Conservation (phyloP, 1,140 invertebrate species). For the Philopotamus ludificatus region DNA sequence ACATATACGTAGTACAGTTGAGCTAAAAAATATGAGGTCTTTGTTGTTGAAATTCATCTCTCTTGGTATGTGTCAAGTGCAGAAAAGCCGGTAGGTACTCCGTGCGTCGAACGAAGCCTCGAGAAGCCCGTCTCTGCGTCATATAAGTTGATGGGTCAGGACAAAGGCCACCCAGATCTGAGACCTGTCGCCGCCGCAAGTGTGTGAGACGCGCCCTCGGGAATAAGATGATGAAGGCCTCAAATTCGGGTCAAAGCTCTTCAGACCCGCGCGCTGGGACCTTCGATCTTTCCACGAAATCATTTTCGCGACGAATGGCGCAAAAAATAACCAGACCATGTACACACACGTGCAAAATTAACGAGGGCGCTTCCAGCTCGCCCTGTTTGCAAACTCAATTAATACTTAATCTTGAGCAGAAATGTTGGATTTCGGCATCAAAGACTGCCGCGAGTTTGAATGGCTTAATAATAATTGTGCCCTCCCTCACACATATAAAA, state of each 20-base stretch:
- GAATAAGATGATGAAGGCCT: slow-evolving; percentile 3
- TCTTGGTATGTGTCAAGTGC: neutral
- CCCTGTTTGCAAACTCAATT: slow-evolving; percentile 21
- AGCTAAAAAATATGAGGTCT: too few species aligned
- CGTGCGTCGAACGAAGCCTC: neutral
- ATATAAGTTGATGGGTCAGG: slow-evolving; percentile 16
- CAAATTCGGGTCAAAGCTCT: neutral
- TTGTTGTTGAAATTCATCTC: too few species aligned
- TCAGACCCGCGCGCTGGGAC: neutral
- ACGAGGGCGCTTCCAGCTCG: slow-evolving; percentile 12
- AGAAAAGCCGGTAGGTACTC: neutral
- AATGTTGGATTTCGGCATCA: slow-evolving; percentile 15
- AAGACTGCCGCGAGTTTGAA: slow-evolving; percentile 1
- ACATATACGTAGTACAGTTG: too few species aligned
- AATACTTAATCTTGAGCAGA: slow-evolving; percentile 17
- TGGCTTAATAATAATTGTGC: slow-evolving; percentile 9
- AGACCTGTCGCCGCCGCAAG: neutral
- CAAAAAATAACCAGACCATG: too few species aligned
- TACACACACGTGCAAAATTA: slow-evolving; percentile 7
- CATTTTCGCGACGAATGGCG: neutral
- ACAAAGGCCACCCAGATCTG: slow-evolving; percentile 5
- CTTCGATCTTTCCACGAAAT: slow-evolving; percentile 5
- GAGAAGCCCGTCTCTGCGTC: neutral
- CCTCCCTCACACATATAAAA: neutral
- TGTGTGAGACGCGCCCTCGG: slow-evolving; percentile 7